These are phyloP conservation scores for Aldabrachelys gigantea DNA, from an alignment of 2,113 vertebrate species.

Conservation along the genomic window DNA sequence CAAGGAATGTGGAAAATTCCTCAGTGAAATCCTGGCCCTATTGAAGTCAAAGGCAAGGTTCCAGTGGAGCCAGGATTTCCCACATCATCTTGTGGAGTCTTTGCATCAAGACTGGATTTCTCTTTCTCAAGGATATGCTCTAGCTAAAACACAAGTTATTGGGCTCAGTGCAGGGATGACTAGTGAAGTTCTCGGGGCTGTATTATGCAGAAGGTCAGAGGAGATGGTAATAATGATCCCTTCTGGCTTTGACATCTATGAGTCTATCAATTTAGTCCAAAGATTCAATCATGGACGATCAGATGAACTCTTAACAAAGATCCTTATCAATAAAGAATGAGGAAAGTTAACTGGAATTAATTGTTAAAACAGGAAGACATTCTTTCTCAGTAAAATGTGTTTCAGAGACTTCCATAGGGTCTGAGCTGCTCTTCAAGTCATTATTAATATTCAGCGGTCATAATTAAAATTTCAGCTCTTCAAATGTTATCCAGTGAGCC, in stretches of 20 bases:
- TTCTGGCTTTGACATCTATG: accelerated
- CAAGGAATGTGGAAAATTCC: not conserved
- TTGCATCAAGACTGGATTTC: not conserved
- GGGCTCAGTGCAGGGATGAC: not conserved
- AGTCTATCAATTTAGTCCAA: not conserved
- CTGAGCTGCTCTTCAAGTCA: not conserved
- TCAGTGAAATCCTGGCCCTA: not conserved
- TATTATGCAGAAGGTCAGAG: not conserved
- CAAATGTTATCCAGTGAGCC: not conserved
- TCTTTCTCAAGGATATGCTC: not conserved
- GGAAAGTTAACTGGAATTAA: not conserved
- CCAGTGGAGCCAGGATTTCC: not conserved
- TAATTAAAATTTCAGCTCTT: not conserved
- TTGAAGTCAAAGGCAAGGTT: not conserved
- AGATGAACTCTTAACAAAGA: not conserved
- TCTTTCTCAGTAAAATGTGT: not conserved
- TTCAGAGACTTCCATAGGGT: not conserved
- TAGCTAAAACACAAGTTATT: not conserved
- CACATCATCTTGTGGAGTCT: not conserved
- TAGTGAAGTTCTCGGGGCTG: not conserved
- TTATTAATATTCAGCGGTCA: not conserved
- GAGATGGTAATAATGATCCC: not conserved
- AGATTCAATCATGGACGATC: not conserved
- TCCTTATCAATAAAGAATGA: not conserved
- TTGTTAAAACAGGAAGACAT: not conserved